A percentile compares a stretch with the other conserved stretches of the same genome.
Conservation (phyloP, 2,888 invertebrate genomes). For the Drosophila birchii region DNA sequence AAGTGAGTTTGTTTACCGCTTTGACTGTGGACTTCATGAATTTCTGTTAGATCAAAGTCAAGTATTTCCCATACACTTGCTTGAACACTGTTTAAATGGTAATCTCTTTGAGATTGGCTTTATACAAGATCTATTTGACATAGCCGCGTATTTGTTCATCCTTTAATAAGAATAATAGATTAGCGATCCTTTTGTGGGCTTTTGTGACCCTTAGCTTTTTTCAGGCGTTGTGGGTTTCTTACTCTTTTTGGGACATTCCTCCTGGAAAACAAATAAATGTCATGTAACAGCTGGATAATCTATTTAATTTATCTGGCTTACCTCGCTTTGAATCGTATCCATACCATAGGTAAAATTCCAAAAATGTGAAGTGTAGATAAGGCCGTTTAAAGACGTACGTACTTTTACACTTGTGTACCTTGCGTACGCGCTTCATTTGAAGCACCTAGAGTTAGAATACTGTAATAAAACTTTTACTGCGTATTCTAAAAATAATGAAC, state of each 20-base stretch:
- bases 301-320: slow-evolving; percentile 35
- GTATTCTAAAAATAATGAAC: too few species aligned
- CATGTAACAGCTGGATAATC: neutral
- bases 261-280: slow-evolving; percentile 57
- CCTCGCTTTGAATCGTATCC: slow-evolving; percentile 83
- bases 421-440: too few species aligned
- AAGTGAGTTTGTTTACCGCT: slow-evolving; percentile 87
- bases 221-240: slow-evolving; percentile 81
- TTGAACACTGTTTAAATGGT: slow-evolving; percentile 97
- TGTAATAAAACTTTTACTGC: too few species aligned
- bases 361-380: too few species aligned
- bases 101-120: slow-evolving; percentile 94
- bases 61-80: slow-evolving; percentile 95
- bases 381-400: too few species aligned
- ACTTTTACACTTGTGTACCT: too few species aligned
- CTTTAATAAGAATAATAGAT: slow-evolving; percentile 83
- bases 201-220: slow-evolving; percentile 84
- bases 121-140: slow-evolving; percentile 94
- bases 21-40: slow-evolving; percentile 96
- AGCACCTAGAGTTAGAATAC: too few species aligned
- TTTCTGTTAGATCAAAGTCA: slow-evolving; percentile 93
- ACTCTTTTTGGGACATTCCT: slow-evolving; percentile 82
- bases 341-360: too few species aligned
- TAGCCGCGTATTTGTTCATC: slow-evolving; percentile 93
- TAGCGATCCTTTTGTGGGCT: slow-evolving; percentile 6